Conservation (phyloP, 2,888 invertebrate genomes). For the Sarcophaga variegata region DNA sequence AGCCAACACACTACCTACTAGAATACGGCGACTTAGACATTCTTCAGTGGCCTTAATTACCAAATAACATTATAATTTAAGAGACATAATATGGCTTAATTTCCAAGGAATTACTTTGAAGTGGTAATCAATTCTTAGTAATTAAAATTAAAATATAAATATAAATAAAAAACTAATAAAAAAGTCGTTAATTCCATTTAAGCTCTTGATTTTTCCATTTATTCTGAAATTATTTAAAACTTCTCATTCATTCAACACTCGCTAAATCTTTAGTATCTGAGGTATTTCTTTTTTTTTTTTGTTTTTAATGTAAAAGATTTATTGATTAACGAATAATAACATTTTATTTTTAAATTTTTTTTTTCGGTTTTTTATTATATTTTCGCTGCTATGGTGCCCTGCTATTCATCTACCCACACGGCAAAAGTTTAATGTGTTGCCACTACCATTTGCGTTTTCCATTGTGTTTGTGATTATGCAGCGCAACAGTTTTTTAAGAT, state of each 20-base stretch:
- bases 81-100: no score
- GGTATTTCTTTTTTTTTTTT: not conserved
- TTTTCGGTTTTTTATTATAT: not conserved
- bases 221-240: no score
- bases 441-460: constrained; percentile 61
- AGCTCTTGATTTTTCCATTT: no score
- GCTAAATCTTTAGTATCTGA: not conserved
- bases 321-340: constrained; percentile 1
- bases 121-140: no score
- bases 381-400: constrained; percentile 31
- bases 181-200: no score
- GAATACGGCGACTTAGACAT: no score
- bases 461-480: constrained; percentile 49
- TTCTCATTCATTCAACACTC: not conserved
- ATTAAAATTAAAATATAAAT: no score
- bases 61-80: no score
- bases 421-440: constrained; percentile 49
- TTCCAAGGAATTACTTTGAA: no score
- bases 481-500: not conserved
- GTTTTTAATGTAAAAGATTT: not conserved
- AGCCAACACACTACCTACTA: no score
- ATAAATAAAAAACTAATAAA: no score
- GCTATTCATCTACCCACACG: constrained; percentile 58
- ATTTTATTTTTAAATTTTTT: not conserved
- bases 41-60: no score